Evolutionary conservation across 2,113 vertebrate genomes (phyloP).

Genomic region (Ursus arctos): DNA sequence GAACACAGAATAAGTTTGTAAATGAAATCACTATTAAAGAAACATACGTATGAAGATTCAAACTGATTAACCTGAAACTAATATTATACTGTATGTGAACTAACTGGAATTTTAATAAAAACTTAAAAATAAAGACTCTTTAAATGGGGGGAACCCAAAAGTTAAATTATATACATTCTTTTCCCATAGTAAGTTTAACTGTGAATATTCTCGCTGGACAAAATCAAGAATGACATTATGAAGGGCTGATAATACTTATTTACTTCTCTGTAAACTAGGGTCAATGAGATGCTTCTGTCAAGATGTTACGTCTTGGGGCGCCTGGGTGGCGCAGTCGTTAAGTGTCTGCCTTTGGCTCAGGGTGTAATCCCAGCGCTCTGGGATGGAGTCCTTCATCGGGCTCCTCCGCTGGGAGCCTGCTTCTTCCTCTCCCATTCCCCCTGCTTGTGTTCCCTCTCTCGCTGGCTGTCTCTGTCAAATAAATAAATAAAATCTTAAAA

Average conservation of each 20-base stretch:
- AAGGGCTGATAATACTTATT: background rate
- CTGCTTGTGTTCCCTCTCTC: no score
- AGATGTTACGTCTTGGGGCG: background rate
- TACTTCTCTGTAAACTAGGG: background rate
- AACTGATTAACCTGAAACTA: background rate
- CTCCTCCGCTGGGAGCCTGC: no score
- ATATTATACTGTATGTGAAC: background rate
- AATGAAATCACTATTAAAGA: background rate
- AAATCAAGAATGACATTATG: background rate
- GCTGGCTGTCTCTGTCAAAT: no score
- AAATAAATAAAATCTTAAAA: no score
- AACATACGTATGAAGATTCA: background rate
- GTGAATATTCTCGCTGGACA: background rate
- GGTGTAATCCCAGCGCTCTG: no score
- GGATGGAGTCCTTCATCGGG: no score
- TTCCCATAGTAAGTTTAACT: background rate
- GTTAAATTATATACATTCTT: background rate
- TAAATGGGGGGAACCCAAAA: background rate
- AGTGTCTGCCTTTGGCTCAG: no score
- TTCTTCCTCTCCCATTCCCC: no score
- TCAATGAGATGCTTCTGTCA: background rate
- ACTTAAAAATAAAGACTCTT: background rate
- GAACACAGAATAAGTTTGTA: constrained; percentile 50
- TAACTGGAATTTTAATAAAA: background rate
- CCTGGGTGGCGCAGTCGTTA: no score